Conservation (phyloP, 2,113 vertebrate genomes). For the Procapra przewalskii region DNA sequence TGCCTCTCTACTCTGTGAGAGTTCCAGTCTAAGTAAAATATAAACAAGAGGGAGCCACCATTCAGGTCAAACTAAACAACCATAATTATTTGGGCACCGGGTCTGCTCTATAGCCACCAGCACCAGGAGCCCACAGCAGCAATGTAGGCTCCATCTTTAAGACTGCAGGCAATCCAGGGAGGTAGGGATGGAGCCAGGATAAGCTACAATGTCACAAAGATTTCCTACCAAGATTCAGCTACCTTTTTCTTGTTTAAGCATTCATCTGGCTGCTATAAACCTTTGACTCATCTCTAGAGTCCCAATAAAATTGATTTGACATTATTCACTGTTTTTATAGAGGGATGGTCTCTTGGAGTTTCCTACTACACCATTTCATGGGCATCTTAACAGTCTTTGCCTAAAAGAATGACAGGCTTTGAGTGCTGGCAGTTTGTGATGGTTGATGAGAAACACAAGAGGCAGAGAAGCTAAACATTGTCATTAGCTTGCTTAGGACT, state of each 20-base stretch:
- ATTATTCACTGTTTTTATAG: background rate
- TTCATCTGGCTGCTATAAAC: background rate
- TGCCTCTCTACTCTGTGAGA: background rate
- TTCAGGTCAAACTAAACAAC: background rate
- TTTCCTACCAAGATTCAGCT: background rate
- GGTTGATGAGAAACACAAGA: background rate
- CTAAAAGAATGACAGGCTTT: background rate
- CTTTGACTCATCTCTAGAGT: background rate
- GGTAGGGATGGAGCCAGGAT: background rate
- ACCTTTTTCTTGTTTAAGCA: background rate
- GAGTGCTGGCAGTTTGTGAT: background rate
- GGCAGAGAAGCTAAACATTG: background rate
- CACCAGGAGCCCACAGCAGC: background rate
- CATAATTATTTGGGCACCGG: background rate
- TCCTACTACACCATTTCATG: background rate
- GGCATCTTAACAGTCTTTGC: background rate
- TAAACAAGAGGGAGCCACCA: background rate
- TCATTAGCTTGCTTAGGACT: background rate
- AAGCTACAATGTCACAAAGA: background rate
- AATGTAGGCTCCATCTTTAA: background rate
- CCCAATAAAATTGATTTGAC: background rate
- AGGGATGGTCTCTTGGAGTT: background rate
- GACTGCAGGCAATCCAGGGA: background rate
- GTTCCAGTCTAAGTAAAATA: background rate
- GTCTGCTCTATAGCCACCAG: background rate